These are phyloP conservation scores for Cephonodes hylas DNA, from an alignment of 2,888 invertebrate genomes.

Conservation along the genomic window DNA sequence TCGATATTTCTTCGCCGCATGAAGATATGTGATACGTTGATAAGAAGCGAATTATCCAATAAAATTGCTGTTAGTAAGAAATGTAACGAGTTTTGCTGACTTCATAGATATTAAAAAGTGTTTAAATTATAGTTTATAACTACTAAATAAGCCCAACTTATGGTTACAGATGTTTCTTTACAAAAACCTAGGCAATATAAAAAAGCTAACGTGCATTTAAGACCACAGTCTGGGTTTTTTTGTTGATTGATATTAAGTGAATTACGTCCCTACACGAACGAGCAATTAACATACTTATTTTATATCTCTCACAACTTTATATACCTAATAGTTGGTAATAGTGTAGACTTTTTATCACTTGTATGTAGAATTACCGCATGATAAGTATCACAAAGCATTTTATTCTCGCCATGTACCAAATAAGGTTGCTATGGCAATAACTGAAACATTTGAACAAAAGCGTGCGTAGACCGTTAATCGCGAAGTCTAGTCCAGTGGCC, in stretches of 20 bases:
- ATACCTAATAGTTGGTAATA: neutral
- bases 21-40: neutral
- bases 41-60: neutral
- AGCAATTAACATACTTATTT: neutral
- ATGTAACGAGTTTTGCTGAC: neutral
- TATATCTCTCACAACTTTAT: neutral
- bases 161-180: neutral
- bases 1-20: neutral
- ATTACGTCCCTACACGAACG: neutral
- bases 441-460: conserved; percentile 59
- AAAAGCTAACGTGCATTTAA: neutral
- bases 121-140: neutral
- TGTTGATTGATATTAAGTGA: neutral
- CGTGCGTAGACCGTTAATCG: conserved; percentile 49
- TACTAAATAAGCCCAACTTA: neutral
- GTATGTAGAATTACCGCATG: neutral
- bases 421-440: conserved; percentile 46
- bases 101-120: neutral
- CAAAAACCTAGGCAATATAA: neutral
- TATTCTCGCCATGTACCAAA: conserved; percentile 29
- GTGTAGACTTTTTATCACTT: neutral
- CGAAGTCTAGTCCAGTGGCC: conserved; percentile 47
- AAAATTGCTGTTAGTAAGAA: neutral
- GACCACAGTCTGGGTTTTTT: neutral
- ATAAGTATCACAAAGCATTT: neutral